Evolutionary conservation across 2,113 vertebrate genomes (phyloP).

Genomic region (Turnix velox): DNA sequence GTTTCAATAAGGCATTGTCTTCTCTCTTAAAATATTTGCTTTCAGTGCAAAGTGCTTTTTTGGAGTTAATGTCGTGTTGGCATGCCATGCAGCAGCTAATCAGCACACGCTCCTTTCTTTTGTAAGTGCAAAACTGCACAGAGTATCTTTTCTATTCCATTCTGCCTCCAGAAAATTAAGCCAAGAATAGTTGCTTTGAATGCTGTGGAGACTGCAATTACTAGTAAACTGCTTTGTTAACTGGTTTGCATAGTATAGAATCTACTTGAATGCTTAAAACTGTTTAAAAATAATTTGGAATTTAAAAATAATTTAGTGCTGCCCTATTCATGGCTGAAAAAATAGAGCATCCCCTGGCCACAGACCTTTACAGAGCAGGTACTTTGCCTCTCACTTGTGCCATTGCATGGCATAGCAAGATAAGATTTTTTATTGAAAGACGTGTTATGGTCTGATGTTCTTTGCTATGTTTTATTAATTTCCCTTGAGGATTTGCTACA

Average conservation of each 20-base stretch:
- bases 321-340: background rate
- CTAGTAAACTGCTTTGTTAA: background rate
- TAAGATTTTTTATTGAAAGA: background rate
- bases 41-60: background rate
- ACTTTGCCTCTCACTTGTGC: background rate
- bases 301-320: background rate
- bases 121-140: background rate
- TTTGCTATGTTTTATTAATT: background rate
- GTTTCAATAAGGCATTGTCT: background rate
- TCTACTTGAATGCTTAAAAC: background rate
- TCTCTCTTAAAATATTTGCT: background rate
- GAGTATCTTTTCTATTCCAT: background rate
- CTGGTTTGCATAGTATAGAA: background rate
- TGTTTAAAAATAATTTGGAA: background rate
- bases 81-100: conserved; percentile 20
- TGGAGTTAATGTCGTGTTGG: background rate
- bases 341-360: background rate
- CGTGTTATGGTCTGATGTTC: background rate
- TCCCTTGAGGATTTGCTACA: background rate
- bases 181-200: background rate
- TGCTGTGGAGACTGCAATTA: background rate
- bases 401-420: background rate
- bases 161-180: background rate
- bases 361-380: background rate
- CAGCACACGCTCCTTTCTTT: background rate